Evolutionary conservation across 2,888 invertebrate genomes (phyloP).

Genomic region (Toxonevra muliebris): DNA sequence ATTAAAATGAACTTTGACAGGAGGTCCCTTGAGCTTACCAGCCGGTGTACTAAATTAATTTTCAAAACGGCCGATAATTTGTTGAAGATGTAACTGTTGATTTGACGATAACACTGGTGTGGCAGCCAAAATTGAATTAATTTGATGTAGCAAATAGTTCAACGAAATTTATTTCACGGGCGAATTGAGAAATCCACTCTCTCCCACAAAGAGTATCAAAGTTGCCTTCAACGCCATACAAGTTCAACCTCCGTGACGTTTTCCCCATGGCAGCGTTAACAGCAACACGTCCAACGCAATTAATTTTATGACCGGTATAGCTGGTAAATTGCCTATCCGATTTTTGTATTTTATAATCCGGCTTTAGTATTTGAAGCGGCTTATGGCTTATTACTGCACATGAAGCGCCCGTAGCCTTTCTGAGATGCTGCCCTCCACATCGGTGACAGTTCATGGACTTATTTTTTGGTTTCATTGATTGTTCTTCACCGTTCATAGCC

Average conservation of each 20-base stretch:
- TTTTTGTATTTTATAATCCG: conserved; percentile 8
- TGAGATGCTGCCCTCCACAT: conserved; percentile 2
- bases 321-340: conserved; percentile 26
- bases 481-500: not conserved
- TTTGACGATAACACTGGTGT: conserved; percentile 11
- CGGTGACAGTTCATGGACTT: conserved; percentile 3
- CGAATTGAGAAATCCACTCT: conserved; percentile 13
- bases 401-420: conserved; percentile 26
- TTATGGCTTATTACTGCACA: conserved; percentile 28
- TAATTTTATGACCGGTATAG: conserved; percentile 24
- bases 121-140: not conserved
- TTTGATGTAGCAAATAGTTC: conserved; percentile 3
- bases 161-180: conserved; percentile 7
- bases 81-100: not conserved
- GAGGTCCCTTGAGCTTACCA: too few relatives aligned
- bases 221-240: conserved; percentile 6
- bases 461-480: conserved; percentile 6
- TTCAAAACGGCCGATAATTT: not conserved
- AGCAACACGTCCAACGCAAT: conserved; percentile 14
- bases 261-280: conserved; percentile 12
- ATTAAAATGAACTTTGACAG: too few relatives aligned
- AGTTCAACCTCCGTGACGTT: not conserved
- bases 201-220: conserved; percentile 1
- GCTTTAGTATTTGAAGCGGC: not conserved
- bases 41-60: not conserved